phyloP scores from a whole-genome alignment of 37 sponge, comb jelly and placozoan species.

The Amphimedon queenslandica region DNA sequence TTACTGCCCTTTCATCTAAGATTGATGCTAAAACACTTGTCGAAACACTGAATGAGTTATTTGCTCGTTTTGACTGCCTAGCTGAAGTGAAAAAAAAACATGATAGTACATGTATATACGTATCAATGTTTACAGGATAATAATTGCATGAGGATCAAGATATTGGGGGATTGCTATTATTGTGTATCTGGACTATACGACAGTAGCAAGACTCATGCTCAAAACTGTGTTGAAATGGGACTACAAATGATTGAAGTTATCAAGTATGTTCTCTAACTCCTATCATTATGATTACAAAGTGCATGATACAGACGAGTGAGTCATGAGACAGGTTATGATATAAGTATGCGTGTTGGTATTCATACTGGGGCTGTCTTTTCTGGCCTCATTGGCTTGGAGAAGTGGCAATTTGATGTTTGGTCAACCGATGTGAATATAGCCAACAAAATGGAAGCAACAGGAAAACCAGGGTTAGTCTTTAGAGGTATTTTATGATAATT shows the following conservation, averaged over 20 bases:
- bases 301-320: no score
- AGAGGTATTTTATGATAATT: no score
- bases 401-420: conserved; percentile 95
- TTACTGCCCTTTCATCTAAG: conserved; percentile 69
- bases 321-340: conserved; percentile 28
- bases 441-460: conserved; percentile 73
- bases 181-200: conserved; percentile 80
- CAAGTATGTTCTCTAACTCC: conserved; percentile 26
- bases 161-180: conserved; percentile 92
- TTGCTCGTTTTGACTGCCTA: conserved; percentile 37
- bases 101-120: background rate
- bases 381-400: conserved; percentile 82
- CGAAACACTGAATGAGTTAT: conserved; percentile 69
- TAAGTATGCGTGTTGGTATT: conserved; percentile 85
- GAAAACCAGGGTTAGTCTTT: conserved; percentile 77
- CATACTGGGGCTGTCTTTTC: conserved; percentile 92
- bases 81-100: background rate
- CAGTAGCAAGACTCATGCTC: conserved; percentile 51
- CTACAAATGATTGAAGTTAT: conserved; percentile 59
- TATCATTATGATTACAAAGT: no score
- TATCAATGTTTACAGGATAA: conserved; percentile 35
- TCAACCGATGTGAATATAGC: conserved; percentile 83
- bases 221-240: no score
- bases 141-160: conserved; percentile 77
- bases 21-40: conserved; percentile 66